Evolutionary conservation across 2,797 vertebrate genomes (phyloP).

Genomic region (Tenualosa thibaudeaui): DNA sequence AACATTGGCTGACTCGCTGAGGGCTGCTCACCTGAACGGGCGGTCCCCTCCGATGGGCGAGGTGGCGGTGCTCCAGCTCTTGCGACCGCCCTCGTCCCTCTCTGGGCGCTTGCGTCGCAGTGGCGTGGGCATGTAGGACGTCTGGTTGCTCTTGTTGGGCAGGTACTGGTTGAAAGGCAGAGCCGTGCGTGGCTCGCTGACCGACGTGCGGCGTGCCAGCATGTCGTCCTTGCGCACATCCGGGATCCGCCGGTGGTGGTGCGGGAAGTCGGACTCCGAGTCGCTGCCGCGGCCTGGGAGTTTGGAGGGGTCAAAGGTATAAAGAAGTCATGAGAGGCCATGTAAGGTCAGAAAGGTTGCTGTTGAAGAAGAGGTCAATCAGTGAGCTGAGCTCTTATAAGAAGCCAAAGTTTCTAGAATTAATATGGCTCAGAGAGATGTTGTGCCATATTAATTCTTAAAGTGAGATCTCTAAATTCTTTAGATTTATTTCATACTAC

Average conservation of each 20-base stretch:
- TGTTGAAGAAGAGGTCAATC: not conserved
- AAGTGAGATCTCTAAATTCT: no score
- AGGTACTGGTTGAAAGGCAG: slow-evolving; percentile 99
- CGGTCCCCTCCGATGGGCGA: slow-evolving; percentile 88
- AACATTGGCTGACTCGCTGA: not conserved
- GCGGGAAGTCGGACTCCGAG: slow-evolving; percentile 88
- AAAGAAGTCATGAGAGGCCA: slow-evolving; percentile 3
- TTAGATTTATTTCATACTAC: no score
- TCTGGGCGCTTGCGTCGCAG: slow-evolving; percentile 84
- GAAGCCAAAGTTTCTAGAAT: not conserved
- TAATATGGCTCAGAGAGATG: not conserved
- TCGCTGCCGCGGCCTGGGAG: slow-evolving; percentile 90
- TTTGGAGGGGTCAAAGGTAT: not conserved
- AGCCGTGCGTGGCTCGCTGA: slow-evolving; percentile 85
- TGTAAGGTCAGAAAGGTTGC: not conserved
- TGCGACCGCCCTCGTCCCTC: slow-evolving; percentile 82
- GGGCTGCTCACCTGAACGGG: slow-evolving; percentile 85
- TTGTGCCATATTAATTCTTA: not conserved
- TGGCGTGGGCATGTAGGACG: slow-evolving; percentile 82
- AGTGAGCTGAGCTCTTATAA: not conserved
- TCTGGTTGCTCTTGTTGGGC: slow-evolving; percentile 95
- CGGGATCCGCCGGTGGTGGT: slow-evolving; percentile 82
- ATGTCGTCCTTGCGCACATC: slow-evolving; percentile 97
- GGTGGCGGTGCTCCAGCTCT: slow-evolving; percentile 91
- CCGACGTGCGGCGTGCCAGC: slow-evolving; percentile 88